phyloP scores from a whole-genome alignment of 2,797 vertebrate species.

The Tapirus indicus region DNA sequence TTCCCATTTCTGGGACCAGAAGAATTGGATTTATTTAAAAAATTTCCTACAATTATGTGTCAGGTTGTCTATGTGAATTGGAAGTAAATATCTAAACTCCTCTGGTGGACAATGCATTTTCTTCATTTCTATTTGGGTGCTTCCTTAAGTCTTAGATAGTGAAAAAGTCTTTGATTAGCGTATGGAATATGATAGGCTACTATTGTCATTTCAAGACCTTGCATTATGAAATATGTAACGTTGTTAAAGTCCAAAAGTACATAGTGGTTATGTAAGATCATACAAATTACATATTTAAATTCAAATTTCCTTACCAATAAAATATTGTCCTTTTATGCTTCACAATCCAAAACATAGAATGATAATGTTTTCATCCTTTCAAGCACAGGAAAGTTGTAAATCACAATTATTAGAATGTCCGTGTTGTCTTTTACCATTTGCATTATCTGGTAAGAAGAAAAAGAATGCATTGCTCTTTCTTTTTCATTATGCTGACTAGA shows the following conservation, averaged over 20 bases:
- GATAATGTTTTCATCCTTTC: constrained; percentile 40
- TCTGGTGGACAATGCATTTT: neutral
- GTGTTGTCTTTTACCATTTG: constrained; percentile 38
- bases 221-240: neutral
- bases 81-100: neutral
- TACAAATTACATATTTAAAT: constrained; percentile 28
- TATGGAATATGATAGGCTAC: neutral
- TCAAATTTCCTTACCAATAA: constrained; percentile 43
- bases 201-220: constrained; percentile 15
- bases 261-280: neutral
- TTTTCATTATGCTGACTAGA: constrained; percentile 33
- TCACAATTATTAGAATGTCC: neutral
- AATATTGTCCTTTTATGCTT: neutral
- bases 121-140: constrained; percentile 13
- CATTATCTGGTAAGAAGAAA: neutral
- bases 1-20: neutral
- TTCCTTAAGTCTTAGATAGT: constrained; percentile 34
- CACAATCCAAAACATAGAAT: constrained; percentile 11
- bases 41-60: neutral
- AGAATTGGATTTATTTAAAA: constrained; percentile 23
- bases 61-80: neutral
- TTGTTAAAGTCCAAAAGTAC: constrained; percentile 11
- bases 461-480: neutral
- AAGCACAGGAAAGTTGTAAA: constrained; percentile 30
- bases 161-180: neutral